phyloP scores from a whole-genome alignment of 2,797 vertebrate species.

The Gymnodraco acuticeps region DNA sequence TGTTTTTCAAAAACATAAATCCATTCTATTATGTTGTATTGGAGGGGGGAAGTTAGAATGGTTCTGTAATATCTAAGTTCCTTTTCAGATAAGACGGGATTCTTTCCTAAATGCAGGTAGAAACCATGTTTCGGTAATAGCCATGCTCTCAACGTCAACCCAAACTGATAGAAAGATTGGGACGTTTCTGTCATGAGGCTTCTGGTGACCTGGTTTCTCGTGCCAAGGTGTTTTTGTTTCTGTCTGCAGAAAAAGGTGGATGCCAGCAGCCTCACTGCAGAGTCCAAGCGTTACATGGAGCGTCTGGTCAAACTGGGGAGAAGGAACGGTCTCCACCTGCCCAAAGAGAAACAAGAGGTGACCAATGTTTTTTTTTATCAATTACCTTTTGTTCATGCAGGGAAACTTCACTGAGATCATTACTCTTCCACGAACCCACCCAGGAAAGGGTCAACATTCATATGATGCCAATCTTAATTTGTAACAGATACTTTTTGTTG shows the following conservation, averaged over 20 bases:
- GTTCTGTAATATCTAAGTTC: too few relatives aligned
- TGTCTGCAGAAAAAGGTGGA: conserved; percentile 85
- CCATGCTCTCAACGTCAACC: too few relatives aligned
- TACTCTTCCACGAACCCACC: not conserved
- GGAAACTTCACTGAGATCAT: not conserved
- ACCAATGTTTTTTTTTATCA: conserved; percentile 9
- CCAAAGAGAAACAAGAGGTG: conserved; percentile 90
- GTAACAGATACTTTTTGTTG: not conserved
- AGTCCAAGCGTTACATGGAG: conserved; percentile 92
- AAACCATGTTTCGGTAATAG: too few relatives aligned
- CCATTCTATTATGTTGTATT: too few relatives aligned
- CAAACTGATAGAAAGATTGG: too few relatives aligned
- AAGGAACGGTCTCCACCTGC: conserved; percentile 94
- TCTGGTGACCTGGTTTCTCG: not conserved
- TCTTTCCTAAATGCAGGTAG: too few relatives aligned
- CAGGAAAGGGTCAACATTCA: not conserved
- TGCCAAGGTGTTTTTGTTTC: not conserved
- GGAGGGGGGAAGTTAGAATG: too few relatives aligned
- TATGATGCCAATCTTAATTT: not conserved
- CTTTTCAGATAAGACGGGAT: too few relatives aligned
- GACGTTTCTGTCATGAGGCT: not conserved
- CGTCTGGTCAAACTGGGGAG: conserved; percentile 90
- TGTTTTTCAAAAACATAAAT: too few relatives aligned
- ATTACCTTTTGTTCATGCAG: not conserved
- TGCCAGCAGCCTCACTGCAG: conserved; percentile 75